Conservation (phyloP, 2,797 vertebrate species). For the Phrynocephalus guinanensis region DNA sequence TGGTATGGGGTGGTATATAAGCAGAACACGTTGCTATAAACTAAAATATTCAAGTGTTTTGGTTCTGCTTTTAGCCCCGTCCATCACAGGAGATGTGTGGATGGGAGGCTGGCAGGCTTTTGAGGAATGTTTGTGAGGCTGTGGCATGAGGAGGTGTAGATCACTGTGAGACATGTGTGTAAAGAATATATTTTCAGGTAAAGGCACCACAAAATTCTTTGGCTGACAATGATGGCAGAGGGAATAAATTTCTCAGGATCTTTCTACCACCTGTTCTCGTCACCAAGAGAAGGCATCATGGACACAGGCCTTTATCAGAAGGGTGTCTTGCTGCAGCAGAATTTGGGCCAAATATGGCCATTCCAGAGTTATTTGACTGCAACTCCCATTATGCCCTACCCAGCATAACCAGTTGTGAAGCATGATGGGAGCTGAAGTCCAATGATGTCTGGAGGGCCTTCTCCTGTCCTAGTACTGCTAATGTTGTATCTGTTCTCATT, state of each 20-base stretch:
- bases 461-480: neutral
- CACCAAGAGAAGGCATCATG: neutral
- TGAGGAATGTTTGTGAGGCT: neutral
- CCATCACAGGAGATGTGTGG: neutral
- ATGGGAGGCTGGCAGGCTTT: neutral
- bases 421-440: neutral
- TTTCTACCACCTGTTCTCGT: neutral
- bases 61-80: too few relatives aligned
- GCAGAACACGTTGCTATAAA: too few relatives aligned
- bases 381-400: neutral
- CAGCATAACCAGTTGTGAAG: neutral
- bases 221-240: neutral
- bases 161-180: neutral
- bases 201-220: too few relatives aligned
- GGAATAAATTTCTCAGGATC: neutral
- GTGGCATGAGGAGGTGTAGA: neutral
- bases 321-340: neutral
- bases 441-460: neutral
- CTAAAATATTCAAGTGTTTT: too few relatives aligned
- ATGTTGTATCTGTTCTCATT: neutral
- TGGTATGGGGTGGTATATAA: too few relatives aligned
- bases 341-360: neutral
- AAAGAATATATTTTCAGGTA: neutral
- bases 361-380: neutral
- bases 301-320: neutral